Percentiles rank a stretch among this genome's conserved stretches.
phyloP scores from a whole-genome alignment of 2,113 vertebrate species.

The Camelus dromedarius region DNA sequence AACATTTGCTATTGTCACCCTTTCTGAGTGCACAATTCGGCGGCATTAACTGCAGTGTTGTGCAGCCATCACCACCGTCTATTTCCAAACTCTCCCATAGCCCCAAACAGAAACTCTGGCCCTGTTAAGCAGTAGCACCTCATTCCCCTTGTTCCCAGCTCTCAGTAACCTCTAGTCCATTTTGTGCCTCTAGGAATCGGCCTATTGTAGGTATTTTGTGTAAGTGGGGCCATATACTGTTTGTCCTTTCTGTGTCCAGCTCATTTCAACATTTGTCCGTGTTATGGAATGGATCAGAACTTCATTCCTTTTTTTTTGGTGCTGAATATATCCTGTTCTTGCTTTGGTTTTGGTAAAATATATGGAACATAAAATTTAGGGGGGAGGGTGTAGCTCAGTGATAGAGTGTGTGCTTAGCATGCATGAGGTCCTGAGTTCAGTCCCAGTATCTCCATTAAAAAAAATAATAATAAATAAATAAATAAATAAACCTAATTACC shows the following conservation, averaged over 20 bases:
- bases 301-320: neutral
- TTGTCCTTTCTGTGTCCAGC: neutral
- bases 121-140: neutral
- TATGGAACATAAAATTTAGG: neutral
- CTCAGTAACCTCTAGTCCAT: too few relatives aligned
- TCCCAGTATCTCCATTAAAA: too few relatives aligned
- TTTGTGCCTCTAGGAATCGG: neutral
- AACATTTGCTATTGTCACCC: neutral
- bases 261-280: neutral
- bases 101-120: neutral
- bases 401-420: too few relatives aligned
- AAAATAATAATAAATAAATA: too few relatives aligned
- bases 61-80: neutral
- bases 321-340: neutral
- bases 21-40: neutral
- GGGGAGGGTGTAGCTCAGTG: too few relatives aligned
- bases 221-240: fast-evolving
- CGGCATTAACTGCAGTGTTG: neutral
- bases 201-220: too few relatives aligned
- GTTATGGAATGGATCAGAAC: neutral
- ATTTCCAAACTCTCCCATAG: neutral
- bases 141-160: neutral
- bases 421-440: too few relatives aligned
- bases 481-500: too few relatives aligned
- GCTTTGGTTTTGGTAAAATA: neutral